A percentile compares a stretch with the other conserved stretches of the same genome.
Conservation (phyloP, 2,797 vertebrate species). For the Spinus pinus region DNA sequence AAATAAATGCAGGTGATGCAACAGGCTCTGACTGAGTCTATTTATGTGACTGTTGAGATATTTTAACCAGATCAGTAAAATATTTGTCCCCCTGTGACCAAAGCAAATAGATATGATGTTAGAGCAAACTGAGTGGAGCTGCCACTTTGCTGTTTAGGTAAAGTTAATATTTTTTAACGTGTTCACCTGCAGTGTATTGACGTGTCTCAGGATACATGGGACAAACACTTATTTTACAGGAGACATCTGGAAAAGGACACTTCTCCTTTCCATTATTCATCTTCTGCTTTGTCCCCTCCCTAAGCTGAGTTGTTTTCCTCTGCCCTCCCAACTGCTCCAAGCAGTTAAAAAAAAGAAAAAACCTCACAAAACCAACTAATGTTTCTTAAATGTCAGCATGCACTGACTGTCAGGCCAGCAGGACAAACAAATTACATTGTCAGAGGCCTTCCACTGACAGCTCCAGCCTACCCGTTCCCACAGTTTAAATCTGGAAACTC, state of each 20-base stretch:
- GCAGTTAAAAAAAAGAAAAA: background rate
- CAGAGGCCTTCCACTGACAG: constrained; percentile 11
- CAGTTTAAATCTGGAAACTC: constrained; percentile 34
- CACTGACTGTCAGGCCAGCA: background rate
- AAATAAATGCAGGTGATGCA: constrained; percentile 55
- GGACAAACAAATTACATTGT: constrained; percentile 27
- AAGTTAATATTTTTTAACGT: background rate
- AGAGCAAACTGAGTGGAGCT: background rate
- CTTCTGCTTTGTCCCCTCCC: background rate
- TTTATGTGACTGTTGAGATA: constrained; percentile 11
- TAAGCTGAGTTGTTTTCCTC: background rate
- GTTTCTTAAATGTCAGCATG: background rate
- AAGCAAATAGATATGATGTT: background rate
- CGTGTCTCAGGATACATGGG: rapidly evolving
- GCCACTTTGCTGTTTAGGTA: background rate
- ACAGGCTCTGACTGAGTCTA: constrained; percentile 1
- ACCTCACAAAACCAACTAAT: background rate
- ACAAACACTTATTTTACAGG: background rate
- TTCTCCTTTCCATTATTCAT: background rate
- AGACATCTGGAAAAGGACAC: background rate
- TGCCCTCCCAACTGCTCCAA: background rate
- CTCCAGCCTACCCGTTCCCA: background rate
- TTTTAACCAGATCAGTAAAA: constrained; percentile 30
- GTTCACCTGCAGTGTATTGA: background rate
- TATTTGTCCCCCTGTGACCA: background rate